Percentiles rank a stretch among this genome's conserved stretches.
Evolutionary conservation across 2,797 vertebrate genomes (phyloP).

Genomic region (Coluber constrictor): DNA sequence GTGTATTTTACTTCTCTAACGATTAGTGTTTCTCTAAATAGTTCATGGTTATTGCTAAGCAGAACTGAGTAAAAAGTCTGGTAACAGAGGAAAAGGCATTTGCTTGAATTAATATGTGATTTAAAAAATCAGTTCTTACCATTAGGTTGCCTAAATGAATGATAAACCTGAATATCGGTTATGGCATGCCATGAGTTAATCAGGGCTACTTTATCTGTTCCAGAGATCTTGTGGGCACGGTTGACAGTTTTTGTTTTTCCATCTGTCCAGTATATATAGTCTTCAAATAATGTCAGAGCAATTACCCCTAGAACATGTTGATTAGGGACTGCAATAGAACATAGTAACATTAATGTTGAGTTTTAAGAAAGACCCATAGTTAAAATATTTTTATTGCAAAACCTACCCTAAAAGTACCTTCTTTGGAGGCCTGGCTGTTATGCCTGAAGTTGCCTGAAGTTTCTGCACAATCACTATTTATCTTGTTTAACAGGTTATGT

Average conservation of each 20-base stretch:
- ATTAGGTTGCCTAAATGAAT: constrained; percentile 94
- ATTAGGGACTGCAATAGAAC: constrained; percentile 84
- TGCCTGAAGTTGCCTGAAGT: constrained; percentile 9
- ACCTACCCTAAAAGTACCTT: constrained; percentile 58
- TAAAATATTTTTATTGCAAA: constrained; percentile 64
- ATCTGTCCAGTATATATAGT: constrained; percentile 98
- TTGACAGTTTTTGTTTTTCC: constrained; percentile 96
- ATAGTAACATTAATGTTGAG: constrained; percentile 63
- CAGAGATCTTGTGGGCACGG: constrained; percentile 94
- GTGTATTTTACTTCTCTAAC: not conserved
- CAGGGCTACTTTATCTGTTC: constrained; percentile 84
- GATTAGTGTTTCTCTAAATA: not conserved
- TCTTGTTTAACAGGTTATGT: not conserved
- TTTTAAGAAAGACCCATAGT: constrained; percentile 63
- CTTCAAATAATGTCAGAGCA: constrained; percentile 95
- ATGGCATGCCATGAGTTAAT: constrained; percentile 98
- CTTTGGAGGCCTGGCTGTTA: constrained; percentile 62
- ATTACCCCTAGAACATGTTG: constrained; percentile 95
- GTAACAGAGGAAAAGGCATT: not conserved
- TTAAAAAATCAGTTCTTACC: constrained; percentile 75
- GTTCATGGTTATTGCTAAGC: not conserved
- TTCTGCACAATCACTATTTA: not conserved
- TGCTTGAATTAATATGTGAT: constrained; percentile 22
- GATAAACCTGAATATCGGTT: constrained; percentile 96
- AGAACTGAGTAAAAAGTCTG: constrained; percentile 18